Evolutionary conservation across 2,797 vertebrate species (phyloP).

Genomic region (Streptopelia turtur): DNA sequence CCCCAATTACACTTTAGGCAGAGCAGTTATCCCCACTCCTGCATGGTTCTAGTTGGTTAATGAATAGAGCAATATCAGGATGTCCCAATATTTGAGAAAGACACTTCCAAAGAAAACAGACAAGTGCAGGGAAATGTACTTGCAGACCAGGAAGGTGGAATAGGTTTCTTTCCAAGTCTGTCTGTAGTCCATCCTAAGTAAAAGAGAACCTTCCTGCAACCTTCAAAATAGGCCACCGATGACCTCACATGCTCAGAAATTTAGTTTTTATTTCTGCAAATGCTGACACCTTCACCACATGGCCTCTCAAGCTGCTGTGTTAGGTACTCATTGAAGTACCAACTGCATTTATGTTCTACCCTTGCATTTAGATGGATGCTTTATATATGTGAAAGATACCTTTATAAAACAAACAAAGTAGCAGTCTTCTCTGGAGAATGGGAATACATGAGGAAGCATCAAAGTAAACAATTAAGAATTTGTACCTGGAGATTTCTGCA

Average conservation of each 20-base stretch:
- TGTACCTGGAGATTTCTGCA: background rate
- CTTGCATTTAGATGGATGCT: background rate
- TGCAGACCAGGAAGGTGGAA: background rate
- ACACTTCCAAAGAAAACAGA: constrained; percentile 16
- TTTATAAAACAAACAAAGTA: background rate
- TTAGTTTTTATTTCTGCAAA: background rate
- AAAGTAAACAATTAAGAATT: background rate
- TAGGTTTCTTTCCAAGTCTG: background rate
- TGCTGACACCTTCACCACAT: background rate
- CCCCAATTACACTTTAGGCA: background rate
- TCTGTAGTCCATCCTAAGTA: background rate
- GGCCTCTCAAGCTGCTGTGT: background rate
- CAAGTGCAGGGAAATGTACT: background rate
- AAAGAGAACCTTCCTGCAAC: background rate
- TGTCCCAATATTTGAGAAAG: constrained; percentile 19
- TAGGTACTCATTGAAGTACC: background rate
- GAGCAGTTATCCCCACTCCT: background rate
- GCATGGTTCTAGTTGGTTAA: background rate
- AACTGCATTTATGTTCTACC: background rate
- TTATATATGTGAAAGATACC: background rate
- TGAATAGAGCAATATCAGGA: background rate
- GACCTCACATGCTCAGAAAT: background rate
- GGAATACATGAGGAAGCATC: background rate
- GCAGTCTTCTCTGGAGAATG: background rate
- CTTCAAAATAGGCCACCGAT: background rate